Percentiles rank a stretch among this genome's conserved stretches.
These are phyloP conservation scores for Bathynomus jamesi DNA, from an alignment of 1,140 invertebrate genomes.

Conservation along the genomic window DNA sequence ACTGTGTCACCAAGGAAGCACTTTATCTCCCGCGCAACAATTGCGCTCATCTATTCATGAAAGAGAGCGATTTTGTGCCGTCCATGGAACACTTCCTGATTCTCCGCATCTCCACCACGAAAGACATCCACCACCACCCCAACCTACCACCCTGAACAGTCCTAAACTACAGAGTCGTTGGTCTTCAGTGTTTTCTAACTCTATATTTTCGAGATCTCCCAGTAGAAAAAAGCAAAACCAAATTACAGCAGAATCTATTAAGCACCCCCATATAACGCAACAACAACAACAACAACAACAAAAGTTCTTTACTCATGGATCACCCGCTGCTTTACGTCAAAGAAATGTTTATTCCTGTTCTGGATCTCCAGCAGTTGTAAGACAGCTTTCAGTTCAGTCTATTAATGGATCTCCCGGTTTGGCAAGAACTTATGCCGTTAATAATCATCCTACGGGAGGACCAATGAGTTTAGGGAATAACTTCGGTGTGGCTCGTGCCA, in stretches of 20 bases:
- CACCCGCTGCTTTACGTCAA: constrained; percentile 23
- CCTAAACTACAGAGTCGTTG: constrained; percentile 33
- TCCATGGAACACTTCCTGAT: constrained; percentile 23
- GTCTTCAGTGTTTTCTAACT: constrained; percentile 32
- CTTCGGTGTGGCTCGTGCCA: constrained; percentile 28
- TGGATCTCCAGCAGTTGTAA: constrained; percentile 9
- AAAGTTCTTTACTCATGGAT: constrained; percentile 20
- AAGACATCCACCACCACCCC: not conserved
- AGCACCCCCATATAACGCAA: constrained; percentile 9
- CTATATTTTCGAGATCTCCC: constrained; percentile 31
- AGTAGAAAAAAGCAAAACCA: constrained; percentile 29
- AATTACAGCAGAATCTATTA: constrained; percentile 17
- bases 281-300: constrained; percentile 20
- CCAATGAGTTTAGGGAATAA: not conserved
- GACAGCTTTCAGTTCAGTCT: not conserved
- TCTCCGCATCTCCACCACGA: not conserved
- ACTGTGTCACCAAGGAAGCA: constrained; percentile 10
- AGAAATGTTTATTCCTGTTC: constrained; percentile 27
- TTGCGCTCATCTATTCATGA: constrained; percentile 33
- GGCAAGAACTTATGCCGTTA: not conserved
- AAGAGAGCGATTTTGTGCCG: constrained; percentile 31
- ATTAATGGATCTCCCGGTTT: not conserved
- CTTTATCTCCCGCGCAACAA: constrained; percentile 27
- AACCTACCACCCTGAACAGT: constrained; percentile 5
- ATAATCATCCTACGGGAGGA: not conserved